Conservation (phyloP, 2,113 vertebrate species). For the Upupa epops region DNA sequence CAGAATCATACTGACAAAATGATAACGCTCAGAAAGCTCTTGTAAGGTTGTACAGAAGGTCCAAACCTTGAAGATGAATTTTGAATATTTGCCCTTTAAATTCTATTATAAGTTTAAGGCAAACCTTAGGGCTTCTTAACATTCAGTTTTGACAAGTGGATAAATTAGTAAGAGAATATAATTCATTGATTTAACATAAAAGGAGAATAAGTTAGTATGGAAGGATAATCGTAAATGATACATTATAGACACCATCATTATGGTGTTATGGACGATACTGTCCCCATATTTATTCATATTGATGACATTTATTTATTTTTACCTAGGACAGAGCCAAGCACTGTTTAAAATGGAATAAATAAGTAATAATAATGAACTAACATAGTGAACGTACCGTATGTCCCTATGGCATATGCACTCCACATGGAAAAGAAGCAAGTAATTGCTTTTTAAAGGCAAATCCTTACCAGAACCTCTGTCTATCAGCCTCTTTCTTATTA, state of each 20-base stretch:
- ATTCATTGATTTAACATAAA: conserved; percentile 25
- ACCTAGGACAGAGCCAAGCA: neutral
- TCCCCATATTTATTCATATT: neutral
- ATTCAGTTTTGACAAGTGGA: conserved; percentile 43
- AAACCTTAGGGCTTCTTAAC: conserved; percentile 2
- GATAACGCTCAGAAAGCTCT: neutral
- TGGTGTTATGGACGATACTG: neutral
- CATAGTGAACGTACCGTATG: neutral
- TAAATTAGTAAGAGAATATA: conserved; percentile 27
- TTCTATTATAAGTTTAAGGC: conserved; percentile 32
- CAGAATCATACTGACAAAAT: neutral
- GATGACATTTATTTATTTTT: neutral
- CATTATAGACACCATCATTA: neutral
- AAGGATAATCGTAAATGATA: neutral
- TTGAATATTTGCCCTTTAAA: conserved; percentile 51
- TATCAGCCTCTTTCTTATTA: neutral
- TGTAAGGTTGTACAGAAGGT: conserved; percentile 41
- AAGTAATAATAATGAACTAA: neutral
- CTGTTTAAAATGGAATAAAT: neutral
- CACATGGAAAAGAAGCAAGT: neutral
- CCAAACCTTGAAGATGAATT: conserved; percentile 29
- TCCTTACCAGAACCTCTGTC: neutral
- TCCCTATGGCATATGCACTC: neutral
- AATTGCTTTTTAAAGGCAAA: neutral
- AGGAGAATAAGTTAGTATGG: neutral